Conservation (phyloP, 1,140 invertebrate species). For the Antheraea pernyi region DNA sequence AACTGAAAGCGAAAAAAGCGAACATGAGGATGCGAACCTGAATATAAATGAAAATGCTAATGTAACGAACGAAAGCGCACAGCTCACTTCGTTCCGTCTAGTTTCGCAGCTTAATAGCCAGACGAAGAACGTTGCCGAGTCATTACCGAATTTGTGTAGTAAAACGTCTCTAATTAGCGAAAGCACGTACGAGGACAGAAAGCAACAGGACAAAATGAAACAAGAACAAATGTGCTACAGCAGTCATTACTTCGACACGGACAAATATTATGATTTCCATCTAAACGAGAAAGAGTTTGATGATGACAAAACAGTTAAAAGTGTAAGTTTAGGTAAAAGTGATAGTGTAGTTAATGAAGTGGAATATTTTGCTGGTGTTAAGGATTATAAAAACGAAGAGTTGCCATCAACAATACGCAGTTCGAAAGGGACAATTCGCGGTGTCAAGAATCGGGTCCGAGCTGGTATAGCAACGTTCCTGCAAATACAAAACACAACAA, state of each 20-base stretch:
- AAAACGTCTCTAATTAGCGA: slow-evolving; percentile 81
- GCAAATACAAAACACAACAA: slow-evolving; percentile 85
- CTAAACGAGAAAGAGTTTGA: slow-evolving; percentile 86
- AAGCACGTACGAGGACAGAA: slow-evolving; percentile 84
- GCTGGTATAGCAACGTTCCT: slow-evolving; percentile 96
- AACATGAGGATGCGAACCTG: slow-evolving; percentile 55
- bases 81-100: slow-evolving; percentile 75
- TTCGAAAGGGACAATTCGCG: slow-evolving; percentile 93
- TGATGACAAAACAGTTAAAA: slow-evolving; percentile 65
- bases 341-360: slow-evolving; percentile 75
- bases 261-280: slow-evolving; percentile 91
- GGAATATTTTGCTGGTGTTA: slow-evolving; percentile 90
- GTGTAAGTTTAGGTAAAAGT: slow-evolving; percentile 67
- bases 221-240: slow-evolving; percentile 77
- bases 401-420: slow-evolving; percentile 89
- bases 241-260: slow-evolving; percentile 83
- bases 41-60: slow-evolving; percentile 71
- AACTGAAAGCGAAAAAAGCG: slow-evolving; percentile 60
- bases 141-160: slow-evolving; percentile 43
- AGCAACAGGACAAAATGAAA: slow-evolving; percentile 78
- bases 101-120: slow-evolving; percentile 74
- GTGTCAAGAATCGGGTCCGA: slow-evolving; percentile 95
- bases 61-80: slow-evolving; percentile 68
- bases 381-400: slow-evolving; percentile 85
- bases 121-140: slow-evolving; percentile 57